Evolutionary conservation across 2,113 vertebrate species (phyloP).

Genomic region (Periophthalmodon schlosseri): DNA sequence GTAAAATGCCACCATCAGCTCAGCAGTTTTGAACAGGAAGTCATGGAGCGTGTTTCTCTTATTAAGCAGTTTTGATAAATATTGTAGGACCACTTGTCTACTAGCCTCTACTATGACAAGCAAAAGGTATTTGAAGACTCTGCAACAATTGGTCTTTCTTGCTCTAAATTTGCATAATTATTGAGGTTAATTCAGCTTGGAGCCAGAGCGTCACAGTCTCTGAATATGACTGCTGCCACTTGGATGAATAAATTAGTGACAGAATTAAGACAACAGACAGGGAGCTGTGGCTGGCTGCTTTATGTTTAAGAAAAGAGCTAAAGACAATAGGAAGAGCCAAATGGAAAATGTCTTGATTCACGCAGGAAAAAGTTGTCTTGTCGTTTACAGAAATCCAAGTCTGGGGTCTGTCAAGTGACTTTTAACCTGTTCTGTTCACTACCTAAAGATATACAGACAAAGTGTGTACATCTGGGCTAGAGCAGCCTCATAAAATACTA

Average conservation of each 20-base stretch:
- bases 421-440: slow-evolving; percentile 36
- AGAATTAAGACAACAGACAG: slow-evolving; percentile 55
- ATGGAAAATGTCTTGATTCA: slow-evolving; percentile 36
- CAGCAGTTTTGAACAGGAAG: no score
- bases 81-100: not conserved
- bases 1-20: no score
- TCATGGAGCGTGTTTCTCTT: no score
- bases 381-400: slow-evolving; percentile 37
- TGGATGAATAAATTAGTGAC: slow-evolving; percentile 70
- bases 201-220: slow-evolving; percentile 68
- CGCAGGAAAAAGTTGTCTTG: slow-evolving; percentile 39
- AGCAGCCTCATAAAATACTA: slow-evolving; percentile 26
- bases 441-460: not conserved
- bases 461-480: slow-evolving; percentile 23
- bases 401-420: slow-evolving; percentile 36
- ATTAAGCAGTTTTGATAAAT: no score
- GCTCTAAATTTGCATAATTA: slow-evolving; percentile 69
- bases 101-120: slow-evolving; percentile 33
- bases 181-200: slow-evolving; percentile 69
- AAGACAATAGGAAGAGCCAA: slow-evolving; percentile 37
- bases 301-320: slow-evolving; percentile 30
- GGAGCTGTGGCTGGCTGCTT: slow-evolving; percentile 54
- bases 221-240: slow-evolving; percentile 64
- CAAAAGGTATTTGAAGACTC: slow-evolving; percentile 56
- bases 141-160: slow-evolving; percentile 69